Conservation (phyloP, 2,797 vertebrate genomes). For the Menidia menidia region DNA sequence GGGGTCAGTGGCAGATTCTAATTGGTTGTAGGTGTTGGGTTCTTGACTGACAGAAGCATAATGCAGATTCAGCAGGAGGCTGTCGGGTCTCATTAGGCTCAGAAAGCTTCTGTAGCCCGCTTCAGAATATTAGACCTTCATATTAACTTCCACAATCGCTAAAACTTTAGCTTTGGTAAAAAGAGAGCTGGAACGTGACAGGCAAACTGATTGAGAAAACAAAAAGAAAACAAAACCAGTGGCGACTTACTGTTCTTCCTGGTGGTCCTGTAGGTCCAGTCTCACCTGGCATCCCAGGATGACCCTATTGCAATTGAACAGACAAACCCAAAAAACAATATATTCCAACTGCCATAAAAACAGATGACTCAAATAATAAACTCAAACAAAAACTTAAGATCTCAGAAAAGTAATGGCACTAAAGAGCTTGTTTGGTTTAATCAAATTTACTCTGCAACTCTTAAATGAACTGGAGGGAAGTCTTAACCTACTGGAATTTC, state of each 20-base stretch:
- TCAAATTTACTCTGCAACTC: not conserved
- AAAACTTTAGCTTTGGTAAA: not conserved
- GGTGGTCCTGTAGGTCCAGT: constrained; percentile 88
- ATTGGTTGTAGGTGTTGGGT: constrained; percentile 80
- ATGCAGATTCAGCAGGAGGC: constrained; percentile 63
- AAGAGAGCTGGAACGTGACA: not conserved
- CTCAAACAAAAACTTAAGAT: not conserved
- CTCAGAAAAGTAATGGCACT: not conserved
- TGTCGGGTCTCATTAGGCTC: constrained; percentile 63
- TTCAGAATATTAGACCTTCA: constrained; percentile 4
- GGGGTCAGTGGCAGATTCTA: constrained; percentile 61
- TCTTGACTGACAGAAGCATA: constrained; percentile 73
- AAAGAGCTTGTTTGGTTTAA: not conserved
- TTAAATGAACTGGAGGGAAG: not conserved
- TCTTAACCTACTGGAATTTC: constrained; percentile 6
- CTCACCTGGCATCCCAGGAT: constrained; percentile 90
- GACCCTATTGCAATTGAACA: constrained; percentile 84
- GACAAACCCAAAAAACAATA: constrained; percentile 25
- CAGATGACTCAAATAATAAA: not conserved
- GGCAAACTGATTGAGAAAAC: constrained; percentile 1
- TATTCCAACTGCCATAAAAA: constrained; percentile 15
- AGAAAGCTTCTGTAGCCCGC: constrained; percentile 28
- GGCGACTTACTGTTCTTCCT: constrained; percentile 89
- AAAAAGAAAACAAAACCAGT: not conserved
- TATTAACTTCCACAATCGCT: constrained; percentile 4